A percentile compares a stretch with the other conserved stretches of the same genome.
Conservation (phyloP, 1,140 invertebrate genomes). For the Papilio polyxenes region DNA sequence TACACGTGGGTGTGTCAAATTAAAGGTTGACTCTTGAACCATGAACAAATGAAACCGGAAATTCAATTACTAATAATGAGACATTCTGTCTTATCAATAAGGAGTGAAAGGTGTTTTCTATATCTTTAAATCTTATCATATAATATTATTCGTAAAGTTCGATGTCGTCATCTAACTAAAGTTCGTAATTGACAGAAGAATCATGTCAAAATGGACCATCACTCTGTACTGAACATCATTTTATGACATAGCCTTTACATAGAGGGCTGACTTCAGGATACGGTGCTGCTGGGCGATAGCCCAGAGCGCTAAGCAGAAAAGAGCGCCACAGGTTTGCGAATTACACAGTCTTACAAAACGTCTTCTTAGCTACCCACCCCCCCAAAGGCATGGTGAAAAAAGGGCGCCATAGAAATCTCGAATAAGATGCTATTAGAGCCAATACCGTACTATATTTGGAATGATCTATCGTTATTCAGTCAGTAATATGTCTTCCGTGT, state of each 20-base stretch:
- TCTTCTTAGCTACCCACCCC: too few relatives aligned
- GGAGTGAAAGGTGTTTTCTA: slow-evolving; percentile 14
- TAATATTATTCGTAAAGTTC: background rate
- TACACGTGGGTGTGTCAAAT: slow-evolving; percentile 1
- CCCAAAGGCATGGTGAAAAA: too few relatives aligned
- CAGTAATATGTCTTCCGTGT: background rate
- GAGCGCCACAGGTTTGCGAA: too few relatives aligned
- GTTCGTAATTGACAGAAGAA: background rate
- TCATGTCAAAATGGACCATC: background rate
- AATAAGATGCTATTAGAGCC: too few relatives aligned
- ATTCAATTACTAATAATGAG: slow-evolving; percentile 18
- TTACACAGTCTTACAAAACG: too few relatives aligned
- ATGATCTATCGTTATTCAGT: too few relatives aligned
- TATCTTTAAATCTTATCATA: background rate
- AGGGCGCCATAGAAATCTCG: too few relatives aligned
- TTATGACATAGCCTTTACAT: background rate
- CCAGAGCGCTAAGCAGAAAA: too few relatives aligned
- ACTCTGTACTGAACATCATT: background rate
- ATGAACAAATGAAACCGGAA: slow-evolving; percentile 9
- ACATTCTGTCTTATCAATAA: slow-evolving; percentile 2
- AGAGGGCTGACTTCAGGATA: too few relatives aligned
- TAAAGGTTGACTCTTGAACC: background rate
- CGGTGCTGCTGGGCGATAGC: too few relatives aligned
- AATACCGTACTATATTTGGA: too few relatives aligned
- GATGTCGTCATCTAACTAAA: background rate